Conservation (phyloP, 2,797 vertebrate genomes). For the Hemibagrus guttatus region DNA sequence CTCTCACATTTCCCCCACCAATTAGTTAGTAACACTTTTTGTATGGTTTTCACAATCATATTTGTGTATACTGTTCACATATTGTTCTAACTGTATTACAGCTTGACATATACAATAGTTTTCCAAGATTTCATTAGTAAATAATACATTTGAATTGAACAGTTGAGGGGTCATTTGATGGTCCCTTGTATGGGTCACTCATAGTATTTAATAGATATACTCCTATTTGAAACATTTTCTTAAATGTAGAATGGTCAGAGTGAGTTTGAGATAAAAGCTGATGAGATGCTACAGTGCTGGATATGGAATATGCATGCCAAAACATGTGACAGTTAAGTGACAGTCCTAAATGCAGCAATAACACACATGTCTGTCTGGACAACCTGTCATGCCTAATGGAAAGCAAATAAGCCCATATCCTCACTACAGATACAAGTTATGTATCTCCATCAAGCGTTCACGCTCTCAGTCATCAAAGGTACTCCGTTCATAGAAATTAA, state of each 20-base stretch:
- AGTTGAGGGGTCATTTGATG: constrained; percentile 29
- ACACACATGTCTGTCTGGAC: constrained; percentile 37
- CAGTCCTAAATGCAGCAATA: constrained; percentile 49
- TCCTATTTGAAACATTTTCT: background rate
- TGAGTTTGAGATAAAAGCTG: constrained; percentile 51
- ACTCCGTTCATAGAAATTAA: constrained; percentile 50
- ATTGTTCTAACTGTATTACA: background rate
- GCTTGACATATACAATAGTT: constrained; percentile 19
- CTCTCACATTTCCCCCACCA: background rate
- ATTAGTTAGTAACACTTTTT: background rate
- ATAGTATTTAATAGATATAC: constrained; percentile 18
- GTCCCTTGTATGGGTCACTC: constrained; percentile 33
- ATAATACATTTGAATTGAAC: constrained; percentile 33
- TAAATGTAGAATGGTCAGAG: constrained; percentile 54
- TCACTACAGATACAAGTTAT: constrained; percentile 9
- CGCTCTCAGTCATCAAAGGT: constrained; percentile 27
- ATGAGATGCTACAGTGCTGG: constrained; percentile 37
- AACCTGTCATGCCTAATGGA: constrained; percentile 54
- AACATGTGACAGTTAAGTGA: constrained; percentile 54
- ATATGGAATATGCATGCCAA: constrained; percentile 51
- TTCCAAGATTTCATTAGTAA: background rate
- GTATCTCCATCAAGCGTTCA: constrained; percentile 9
- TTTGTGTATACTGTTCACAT: background rate
- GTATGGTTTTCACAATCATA: background rate
- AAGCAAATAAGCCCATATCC: constrained; percentile 38